A percentile compares a stretch with the other conserved stretches of the same genome.
Conservation (phyloP, 1,140 invertebrate species). For the Episyrphus balteatus region DNA sequence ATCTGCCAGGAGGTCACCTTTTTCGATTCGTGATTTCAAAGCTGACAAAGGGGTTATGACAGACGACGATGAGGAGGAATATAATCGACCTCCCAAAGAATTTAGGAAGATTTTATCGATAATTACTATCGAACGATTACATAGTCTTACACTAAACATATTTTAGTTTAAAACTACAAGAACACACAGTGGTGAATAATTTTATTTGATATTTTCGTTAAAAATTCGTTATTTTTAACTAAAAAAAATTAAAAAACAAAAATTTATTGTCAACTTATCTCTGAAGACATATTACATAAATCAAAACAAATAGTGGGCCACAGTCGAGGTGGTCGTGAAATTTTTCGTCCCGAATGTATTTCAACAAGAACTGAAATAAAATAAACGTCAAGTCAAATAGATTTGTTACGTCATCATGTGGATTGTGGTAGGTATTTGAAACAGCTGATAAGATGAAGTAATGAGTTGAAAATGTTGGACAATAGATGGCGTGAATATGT, state of each 20-base stretch:
- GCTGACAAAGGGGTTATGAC: slow-evolving; percentile 38
- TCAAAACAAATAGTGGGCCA: neutral
- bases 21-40: slow-evolving; percentile 47
- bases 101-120: slow-evolving; percentile 1
- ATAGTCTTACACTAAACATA: neutral
- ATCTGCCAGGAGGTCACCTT: slow-evolving; percentile 53
- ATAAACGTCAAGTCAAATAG: no score
- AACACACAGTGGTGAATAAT: neutral
- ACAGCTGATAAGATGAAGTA: no score
- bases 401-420: no score
- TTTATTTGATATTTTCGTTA: neutral
- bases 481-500: no score
- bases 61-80: no score
- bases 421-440: no score
- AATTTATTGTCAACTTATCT: slow-evolving; percentile 5
- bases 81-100: slow-evolving; percentile 11
- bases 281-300: slow-evolving; percentile 5
- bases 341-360: no score
- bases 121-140: neutral
- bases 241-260: neutral
- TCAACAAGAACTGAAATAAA: no score
- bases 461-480: no score
- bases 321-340: no score
- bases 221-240: neutral
- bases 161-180: neutral